Percentiles rank a stretch among this genome's conserved stretches.
Evolutionary conservation across 2,113 vertebrate genomes (phyloP).

Genomic region (Eidolon helvum): DNA sequence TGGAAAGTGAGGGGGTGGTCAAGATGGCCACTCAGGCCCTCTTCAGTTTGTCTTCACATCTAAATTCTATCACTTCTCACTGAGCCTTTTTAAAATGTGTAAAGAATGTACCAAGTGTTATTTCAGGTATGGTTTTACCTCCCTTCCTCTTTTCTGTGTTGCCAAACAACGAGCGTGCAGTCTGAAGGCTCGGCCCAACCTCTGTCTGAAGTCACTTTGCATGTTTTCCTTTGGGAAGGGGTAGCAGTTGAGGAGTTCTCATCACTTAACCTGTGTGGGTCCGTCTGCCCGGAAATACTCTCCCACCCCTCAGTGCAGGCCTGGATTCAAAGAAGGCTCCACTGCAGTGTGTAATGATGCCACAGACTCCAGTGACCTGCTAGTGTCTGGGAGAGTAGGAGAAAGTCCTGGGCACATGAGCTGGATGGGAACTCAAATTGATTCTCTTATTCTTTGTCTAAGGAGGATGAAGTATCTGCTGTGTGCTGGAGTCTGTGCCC

Average conservation of each 20-base stretch:
- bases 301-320: neutral
- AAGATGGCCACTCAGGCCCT: neutral
- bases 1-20: neutral
- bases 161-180: neutral
- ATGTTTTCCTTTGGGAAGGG: neutral
- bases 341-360: accelerated
- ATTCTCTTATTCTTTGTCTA: neutral
- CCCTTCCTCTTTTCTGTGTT: neutral
- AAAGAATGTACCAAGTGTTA: neutral
- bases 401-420: accelerated
- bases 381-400: too few species aligned
- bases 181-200: accelerated
- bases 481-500: neutral
- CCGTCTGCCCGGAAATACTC: neutral
- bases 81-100: neutral
- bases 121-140: neutral
- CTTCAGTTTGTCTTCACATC: neutral
- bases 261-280: neutral
- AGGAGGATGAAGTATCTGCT: neutral
- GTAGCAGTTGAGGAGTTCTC: neutral
- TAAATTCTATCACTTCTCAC: neutral
- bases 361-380: accelerated
- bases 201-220: neutral
- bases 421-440: neutral
- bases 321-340: neutral